Percentiles rank a stretch among this genome's conserved stretches.
These are phyloP conservation scores for Rosalia funebris DNA, from an alignment of 2,888 invertebrate genomes.

Conservation along the genomic window DNA sequence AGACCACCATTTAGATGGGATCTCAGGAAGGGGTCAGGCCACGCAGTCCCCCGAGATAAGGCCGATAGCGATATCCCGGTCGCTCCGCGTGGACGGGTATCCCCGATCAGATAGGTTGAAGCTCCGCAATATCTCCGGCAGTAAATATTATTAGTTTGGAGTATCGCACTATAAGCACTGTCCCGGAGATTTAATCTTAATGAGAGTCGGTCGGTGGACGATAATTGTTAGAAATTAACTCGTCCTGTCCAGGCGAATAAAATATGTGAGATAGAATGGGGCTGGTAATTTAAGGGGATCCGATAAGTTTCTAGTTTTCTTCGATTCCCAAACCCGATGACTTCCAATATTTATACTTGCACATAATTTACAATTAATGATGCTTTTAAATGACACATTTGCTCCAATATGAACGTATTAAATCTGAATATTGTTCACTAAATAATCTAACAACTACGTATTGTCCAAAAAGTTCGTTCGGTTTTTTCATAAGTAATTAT, in stretches of 20 bases:
- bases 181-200: conserved; percentile 41
- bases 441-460: too few species aligned
- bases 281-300: too few species aligned
- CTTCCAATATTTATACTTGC: too few species aligned
- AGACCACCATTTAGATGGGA: conserved; percentile 11
- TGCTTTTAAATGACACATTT: too few species aligned
- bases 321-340: too few species aligned
- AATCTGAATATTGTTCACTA: too few species aligned
- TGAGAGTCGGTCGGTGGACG: conserved; percentile 17
- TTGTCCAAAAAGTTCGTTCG: too few species aligned
- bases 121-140: conserved; percentile 42
- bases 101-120: conserved; percentile 40
- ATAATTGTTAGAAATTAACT: conserved; percentile 1
- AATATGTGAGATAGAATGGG: too few species aligned
- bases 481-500: too few species aligned
- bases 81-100: conserved; percentile 35
- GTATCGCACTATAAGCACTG: conserved; percentile 43
- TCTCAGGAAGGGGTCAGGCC: conserved; percentile 42
- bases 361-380: too few species aligned
- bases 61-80: conserved; percentile 42
- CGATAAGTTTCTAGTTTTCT: too few species aligned
- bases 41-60: conserved; percentile 44
- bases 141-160: conserved; percentile 49
- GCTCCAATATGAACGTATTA: too few species aligned
- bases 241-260: background rate